Evolutionary conservation across 2,113 vertebrate species (phyloP), one percentile per base, ranked within the genome.

Genomic region (Dissostichus mawsoni): DNA sequence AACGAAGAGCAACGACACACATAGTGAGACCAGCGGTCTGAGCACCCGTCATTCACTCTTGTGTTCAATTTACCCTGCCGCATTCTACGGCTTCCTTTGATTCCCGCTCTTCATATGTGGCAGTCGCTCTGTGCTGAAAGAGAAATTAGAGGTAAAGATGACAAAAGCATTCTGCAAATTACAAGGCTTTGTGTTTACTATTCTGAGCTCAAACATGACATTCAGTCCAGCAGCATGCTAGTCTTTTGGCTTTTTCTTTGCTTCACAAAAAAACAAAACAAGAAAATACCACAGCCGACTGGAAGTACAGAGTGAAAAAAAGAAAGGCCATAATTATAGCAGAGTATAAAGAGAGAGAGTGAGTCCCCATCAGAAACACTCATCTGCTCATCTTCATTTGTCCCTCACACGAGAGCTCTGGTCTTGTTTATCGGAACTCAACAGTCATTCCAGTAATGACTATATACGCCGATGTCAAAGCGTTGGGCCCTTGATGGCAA

Each of bases 111-210:
- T 83, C 75, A 77, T 82, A 80, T 85, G 80, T 78, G 86, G 81
- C 73, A 51, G 55, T 80, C 59, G n/a, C 70, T 78, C 67, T 63
- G 82, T 36, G 67, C 87, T 78, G 86, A 89, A 85, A 92, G 65
- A 90, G 78, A 79, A 92, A 85, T 84, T 84, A 89, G 83, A 91
- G 78, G 85, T 90, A 85, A 90, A 88, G 89, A 93, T 93, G 86
- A 94, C 90, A 93, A 94, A 94, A 85, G 91, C 84, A 84, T 89
- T 90, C 78, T 81, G 89, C 65, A 92, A 94, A 96, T 96, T 95
- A 96, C 94, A 96, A 96, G 95, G 95, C 94, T 87, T 93, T 61
- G 84, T 90, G 88, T 90, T 83, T 45, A 90, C 93, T 89, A 92
- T 91, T 95, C 87, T 92, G 86, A 90, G 93, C 92, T 89, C 81